Evolutionary conservation across 2,888 invertebrate genomes (phyloP).

Genomic region (Tachina lurida): DNA sequence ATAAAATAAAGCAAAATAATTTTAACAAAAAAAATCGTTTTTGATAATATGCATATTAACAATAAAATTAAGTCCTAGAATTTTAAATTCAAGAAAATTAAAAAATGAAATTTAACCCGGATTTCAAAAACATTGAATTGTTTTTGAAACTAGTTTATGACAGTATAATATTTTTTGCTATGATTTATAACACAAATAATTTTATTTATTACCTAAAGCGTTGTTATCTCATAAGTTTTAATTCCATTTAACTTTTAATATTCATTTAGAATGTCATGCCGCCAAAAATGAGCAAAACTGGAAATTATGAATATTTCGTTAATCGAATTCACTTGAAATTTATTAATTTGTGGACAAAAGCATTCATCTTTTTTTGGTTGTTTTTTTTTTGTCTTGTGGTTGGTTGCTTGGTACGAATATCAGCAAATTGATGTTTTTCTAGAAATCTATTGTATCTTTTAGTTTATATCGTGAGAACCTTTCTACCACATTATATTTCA

Average conservation of each 20-base stretch:
- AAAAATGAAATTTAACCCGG: too few relatives aligned
- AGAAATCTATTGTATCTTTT: conserved; percentile 57
- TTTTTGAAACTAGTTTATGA: too few relatives aligned
- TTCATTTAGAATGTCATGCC: conserved; percentile 36
- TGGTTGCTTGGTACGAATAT: conserved; percentile 16
- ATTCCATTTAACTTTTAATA: conserved; percentile 2
- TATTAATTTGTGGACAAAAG: conserved; percentile 55
- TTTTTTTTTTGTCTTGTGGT: conserved; percentile 51
- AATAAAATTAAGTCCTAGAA: too few relatives aligned
- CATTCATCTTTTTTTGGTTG: conserved; percentile 43
- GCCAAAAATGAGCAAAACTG: conserved; percentile 43
- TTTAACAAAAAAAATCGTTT: too few relatives aligned
- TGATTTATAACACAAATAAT: too few relatives aligned
- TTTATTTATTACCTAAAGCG: too few relatives aligned
- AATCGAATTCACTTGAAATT: conserved; percentile 50
- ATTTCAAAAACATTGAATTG: too few relatives aligned
- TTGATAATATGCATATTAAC: too few relatives aligned
- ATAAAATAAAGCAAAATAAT: too few relatives aligned
- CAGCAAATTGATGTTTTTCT: conserved; percentile 44
- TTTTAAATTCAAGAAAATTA: too few relatives aligned
- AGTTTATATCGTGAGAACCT: conserved; percentile 62
- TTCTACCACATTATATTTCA: conserved; percentile 43
- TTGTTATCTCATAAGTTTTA: neutral
- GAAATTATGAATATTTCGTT: conserved; percentile 71
- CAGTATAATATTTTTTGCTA: too few relatives aligned